Evolutionary conservation across 1,140 invertebrate genomes (phyloP).

Genomic region (Armadillidium nasatum): DNA sequence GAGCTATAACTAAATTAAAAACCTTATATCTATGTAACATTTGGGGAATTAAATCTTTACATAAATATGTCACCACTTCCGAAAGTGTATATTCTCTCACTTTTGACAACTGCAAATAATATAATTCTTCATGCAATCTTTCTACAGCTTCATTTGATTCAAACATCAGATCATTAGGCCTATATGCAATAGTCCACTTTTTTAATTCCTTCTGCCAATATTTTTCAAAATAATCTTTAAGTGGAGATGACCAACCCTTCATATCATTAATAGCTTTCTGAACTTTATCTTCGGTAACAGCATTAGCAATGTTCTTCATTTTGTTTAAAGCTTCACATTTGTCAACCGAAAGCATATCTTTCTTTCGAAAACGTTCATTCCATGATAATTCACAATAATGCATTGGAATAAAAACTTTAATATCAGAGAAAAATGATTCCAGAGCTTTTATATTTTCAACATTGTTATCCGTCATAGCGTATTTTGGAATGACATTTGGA

Average conservation of each 20-base stretch:
- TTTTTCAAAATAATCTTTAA: slow-evolving; percentile 3
- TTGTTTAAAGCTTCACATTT: not conserved
- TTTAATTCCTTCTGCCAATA: not conserved
- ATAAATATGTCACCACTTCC: not conserved
- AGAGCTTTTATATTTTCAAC: not conserved
- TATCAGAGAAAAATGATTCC: not conserved
- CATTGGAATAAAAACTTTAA: not conserved
- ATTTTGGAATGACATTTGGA: not conserved
- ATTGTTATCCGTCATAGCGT: not conserved
- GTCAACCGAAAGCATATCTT: not conserved
- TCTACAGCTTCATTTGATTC: not conserved
- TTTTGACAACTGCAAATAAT: not conserved
- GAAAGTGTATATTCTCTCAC: not conserved
- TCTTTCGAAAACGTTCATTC: not conserved
- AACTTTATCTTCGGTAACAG: not conserved
- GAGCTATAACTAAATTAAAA: not conserved
- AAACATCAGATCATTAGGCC: not conserved
- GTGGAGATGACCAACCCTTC: not conserved
- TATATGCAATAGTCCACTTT: not conserved
- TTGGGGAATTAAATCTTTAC: not conserved
- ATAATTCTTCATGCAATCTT: not conserved
- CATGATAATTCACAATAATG: not conserved
- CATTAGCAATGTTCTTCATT: not conserved
- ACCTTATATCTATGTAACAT: not conserved
- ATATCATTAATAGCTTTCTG: not conserved